phyloP scores from a whole-genome alignment of 1,140 invertebrate species.

The Drosophila arawakana region DNA sequence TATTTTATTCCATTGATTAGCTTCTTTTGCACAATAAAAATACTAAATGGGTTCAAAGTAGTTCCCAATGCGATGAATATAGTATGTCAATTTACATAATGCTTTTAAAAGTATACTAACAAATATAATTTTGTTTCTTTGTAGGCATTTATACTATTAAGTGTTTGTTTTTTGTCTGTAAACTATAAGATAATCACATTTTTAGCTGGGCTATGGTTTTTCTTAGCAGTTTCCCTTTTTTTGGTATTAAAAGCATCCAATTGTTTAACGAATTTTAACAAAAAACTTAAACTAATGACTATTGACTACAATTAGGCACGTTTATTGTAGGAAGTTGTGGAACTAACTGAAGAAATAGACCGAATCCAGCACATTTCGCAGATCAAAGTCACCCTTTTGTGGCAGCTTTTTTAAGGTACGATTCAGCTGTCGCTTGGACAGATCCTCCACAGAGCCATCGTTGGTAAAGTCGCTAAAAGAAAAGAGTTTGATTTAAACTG shows the following conservation, averaged over 20 bases:
- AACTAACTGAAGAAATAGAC: conserved; percentile 93
- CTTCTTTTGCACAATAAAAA: conserved; percentile 21
- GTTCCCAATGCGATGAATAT: conserved; percentile 2
- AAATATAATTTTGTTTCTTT: conserved; percentile 16
- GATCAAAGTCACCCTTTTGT: conserved; percentile 90
- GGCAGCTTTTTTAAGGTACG: conserved; percentile 87
- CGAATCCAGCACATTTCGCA: conserved; percentile 90
- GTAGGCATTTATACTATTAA: conserved; percentile 26
- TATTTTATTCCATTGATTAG: conserved; percentile 21
- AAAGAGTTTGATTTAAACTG: conserved; percentile 4
- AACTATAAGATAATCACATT: conserved; percentile 66
- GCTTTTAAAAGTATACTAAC: conserved; percentile 7
- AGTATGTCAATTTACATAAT: conserved; percentile 21
- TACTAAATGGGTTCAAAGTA: not conserved
- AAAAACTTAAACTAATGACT: conserved; percentile 37
- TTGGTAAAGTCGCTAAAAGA: conserved; percentile 85
- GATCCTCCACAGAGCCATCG: conserved; percentile 85
- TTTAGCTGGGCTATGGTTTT: conserved; percentile 17
- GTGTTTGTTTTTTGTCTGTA: conserved; percentile 38
- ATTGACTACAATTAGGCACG: conserved; percentile 59
- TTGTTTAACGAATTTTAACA: conserved; percentile 62
- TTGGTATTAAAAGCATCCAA: conserved; percentile 65
- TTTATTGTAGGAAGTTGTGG: conserved; percentile 4
- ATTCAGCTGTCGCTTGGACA: conserved; percentile 88
- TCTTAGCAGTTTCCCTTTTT: conserved; percentile 20